Evolutionary conservation across 2,888 invertebrate genomes (phyloP).

Genomic region (Andrena hattorfiana): DNA sequence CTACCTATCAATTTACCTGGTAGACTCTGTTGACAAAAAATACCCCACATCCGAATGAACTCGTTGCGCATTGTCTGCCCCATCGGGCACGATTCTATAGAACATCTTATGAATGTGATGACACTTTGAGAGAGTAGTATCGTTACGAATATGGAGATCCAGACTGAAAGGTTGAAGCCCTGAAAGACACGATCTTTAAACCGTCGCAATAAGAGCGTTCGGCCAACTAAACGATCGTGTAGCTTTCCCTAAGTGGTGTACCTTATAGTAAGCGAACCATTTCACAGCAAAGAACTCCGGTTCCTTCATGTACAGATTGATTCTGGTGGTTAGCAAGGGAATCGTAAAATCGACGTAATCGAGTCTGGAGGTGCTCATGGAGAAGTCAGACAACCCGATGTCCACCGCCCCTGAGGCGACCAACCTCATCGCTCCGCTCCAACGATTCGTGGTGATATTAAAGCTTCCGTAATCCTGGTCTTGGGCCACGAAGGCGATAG

Average conservation of each 20-base stretch:
- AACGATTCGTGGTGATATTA: slow-evolving; percentile 27
- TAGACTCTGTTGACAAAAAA: slow-evolving; percentile 78
- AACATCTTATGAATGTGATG: slow-evolving; percentile 55
- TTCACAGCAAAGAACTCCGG: slow-evolving; percentile 40
- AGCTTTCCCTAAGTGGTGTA: slow-evolving; percentile 6
- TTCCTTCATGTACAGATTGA: slow-evolving; percentile 54
- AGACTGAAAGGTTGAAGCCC: slow-evolving; percentile 54
- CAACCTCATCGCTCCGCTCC: slow-evolving; percentile 68
- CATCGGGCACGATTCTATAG: background rate
- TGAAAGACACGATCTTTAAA: background rate
- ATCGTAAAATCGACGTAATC: slow-evolving; percentile 66
- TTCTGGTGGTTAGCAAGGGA: slow-evolving; percentile 58
- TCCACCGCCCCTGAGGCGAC: slow-evolving; percentile 55
- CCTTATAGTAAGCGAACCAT: slow-evolving; percentile 72
- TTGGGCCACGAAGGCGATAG: slow-evolving; percentile 24
- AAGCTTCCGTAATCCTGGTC: slow-evolving; percentile 19
- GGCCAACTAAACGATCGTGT: background rate
- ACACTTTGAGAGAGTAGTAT: slow-evolving; percentile 50
- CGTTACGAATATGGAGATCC: slow-evolving; percentile 57
- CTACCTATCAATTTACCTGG: slow-evolving; percentile 57
- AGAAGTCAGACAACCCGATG: slow-evolving; percentile 68
- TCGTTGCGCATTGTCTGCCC: slow-evolving; percentile 53
- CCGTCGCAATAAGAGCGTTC: background rate
- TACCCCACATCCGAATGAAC: slow-evolving; percentile 72
- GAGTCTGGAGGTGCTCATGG: slow-evolving; percentile 65